Conservation (phyloP, 2,797 vertebrate genomes). For the Danio choprae region DNA sequence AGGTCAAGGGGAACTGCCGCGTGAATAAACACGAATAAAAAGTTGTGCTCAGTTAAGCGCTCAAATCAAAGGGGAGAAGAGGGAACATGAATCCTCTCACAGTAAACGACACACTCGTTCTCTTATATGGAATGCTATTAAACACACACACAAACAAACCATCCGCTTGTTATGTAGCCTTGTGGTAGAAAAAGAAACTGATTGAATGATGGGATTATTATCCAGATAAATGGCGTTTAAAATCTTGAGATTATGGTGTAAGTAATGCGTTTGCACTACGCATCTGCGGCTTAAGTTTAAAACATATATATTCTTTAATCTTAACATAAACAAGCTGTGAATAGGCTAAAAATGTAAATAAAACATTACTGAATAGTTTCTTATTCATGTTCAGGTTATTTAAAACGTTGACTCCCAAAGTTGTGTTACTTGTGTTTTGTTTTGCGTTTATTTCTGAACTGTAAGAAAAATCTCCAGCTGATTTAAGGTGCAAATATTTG, state of each 20-base stretch:
- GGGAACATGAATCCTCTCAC: slow-evolving; percentile 61
- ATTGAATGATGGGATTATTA: slow-evolving; percentile 13
- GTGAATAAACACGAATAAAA: slow-evolving; percentile 87
- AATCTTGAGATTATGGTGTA: background rate
- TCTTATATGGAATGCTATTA: slow-evolving; percentile 21
- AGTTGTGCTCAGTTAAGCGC: slow-evolving; percentile 86
- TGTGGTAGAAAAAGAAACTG: background rate
- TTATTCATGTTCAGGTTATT: no score
- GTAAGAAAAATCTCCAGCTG: background rate
- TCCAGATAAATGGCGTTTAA: background rate
- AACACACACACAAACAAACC: slow-evolving; percentile 22
- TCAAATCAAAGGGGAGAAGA: slow-evolving; percentile 79
- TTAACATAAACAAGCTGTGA: no score
- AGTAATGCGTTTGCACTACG: background rate
- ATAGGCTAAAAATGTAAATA: no score
- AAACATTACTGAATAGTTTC: no score
- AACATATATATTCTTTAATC: no score
- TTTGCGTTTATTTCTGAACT: background rate
- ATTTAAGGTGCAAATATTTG: background rate
- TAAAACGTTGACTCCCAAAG: no score
- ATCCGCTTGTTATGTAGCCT: slow-evolving; percentile 7
- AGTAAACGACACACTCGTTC: slow-evolving; percentile 9
- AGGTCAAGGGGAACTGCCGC: slow-evolving; percentile 70
- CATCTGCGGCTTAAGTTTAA: no score
- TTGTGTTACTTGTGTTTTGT: background rate